phyloP scores from a whole-genome alignment of 1,140 invertebrate species.

The Diorhabda elongata region DNA sequence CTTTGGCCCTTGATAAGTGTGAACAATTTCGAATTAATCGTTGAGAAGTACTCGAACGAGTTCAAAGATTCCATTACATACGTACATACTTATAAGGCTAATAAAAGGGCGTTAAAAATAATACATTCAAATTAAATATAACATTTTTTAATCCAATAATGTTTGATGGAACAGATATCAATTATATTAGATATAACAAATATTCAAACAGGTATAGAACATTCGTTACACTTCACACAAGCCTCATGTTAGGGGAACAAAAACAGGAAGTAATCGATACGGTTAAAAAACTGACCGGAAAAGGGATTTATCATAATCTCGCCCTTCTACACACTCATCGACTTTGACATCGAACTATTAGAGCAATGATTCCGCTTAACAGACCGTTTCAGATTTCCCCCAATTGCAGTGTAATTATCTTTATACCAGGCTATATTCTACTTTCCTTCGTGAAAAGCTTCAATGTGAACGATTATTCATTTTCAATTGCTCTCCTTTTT shows the following conservation, averaged over 20 bases:
- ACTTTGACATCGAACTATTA: no score
- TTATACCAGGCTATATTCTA: no score
- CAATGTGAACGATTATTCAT: no score
- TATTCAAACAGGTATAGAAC: neutral
- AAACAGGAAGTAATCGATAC: conserved; percentile 7
- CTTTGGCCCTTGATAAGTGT: no score
- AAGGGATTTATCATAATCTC: conserved; percentile 9
- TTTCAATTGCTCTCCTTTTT: no score
- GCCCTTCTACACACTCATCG: neutral
- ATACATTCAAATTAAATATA: conserved; percentile 1
- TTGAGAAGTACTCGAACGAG: no score
- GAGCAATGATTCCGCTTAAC: no score
- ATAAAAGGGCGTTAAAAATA: neutral
- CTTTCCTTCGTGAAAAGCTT: no score
- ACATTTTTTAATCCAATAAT: neutral
- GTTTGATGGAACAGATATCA: neutral
- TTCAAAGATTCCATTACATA: neutral
- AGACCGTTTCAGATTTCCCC: no score
- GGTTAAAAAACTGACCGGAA: conserved; percentile 5
- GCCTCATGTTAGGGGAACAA: conserved; percentile 4
- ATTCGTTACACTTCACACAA: neutral
- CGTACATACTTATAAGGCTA: neutral
- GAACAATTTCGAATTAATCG: no score
- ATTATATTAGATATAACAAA: neutral
- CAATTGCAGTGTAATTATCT: no score